These are phyloP conservation scores for Sylvilagus floridanus DNA, from an alignment of 2,797 vertebrate genomes.

Conservation along the genomic window DNA sequence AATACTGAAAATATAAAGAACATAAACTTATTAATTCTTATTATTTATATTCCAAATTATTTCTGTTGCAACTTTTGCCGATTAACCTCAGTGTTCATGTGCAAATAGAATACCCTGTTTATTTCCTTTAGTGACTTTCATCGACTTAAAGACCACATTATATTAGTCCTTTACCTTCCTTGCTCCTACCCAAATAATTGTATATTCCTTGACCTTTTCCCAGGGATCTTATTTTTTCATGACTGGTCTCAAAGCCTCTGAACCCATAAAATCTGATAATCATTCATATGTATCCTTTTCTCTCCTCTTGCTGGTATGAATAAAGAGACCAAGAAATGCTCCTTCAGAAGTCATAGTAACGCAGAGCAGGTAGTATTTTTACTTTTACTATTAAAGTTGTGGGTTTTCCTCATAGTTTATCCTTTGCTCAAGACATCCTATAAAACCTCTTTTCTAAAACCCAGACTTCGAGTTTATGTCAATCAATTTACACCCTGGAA, in stretches of 20 bases:
- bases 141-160: background rate
- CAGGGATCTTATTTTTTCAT: constrained; percentile 47
- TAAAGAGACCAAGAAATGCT: background rate
- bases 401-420: constrained; percentile 14
- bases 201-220: background rate
- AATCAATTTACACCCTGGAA: constrained; percentile 74
- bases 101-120: background rate
- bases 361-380: background rate
- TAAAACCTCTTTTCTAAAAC: constrained; percentile 59
- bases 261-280: background rate
- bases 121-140: background rate
- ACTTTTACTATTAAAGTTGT: constrained; percentile 8
- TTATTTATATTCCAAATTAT: constrained; percentile 25
- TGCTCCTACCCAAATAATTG: constrained; percentile 40
- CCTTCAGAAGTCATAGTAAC: constrained; percentile 2
- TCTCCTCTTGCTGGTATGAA: background rate
- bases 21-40: constrained; percentile 14
- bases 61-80: constrained; percentile 25
- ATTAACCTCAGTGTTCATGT: background rate
- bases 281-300: background rate
- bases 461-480: constrained; percentile 64
- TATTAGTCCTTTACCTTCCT: background rate
- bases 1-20: background rate
- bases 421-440: constrained; percentile 40
- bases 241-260: constrained; percentile 5